Conservation (phyloP, 2,797 vertebrate species). For the Intellagama lesueurii region DNA sequence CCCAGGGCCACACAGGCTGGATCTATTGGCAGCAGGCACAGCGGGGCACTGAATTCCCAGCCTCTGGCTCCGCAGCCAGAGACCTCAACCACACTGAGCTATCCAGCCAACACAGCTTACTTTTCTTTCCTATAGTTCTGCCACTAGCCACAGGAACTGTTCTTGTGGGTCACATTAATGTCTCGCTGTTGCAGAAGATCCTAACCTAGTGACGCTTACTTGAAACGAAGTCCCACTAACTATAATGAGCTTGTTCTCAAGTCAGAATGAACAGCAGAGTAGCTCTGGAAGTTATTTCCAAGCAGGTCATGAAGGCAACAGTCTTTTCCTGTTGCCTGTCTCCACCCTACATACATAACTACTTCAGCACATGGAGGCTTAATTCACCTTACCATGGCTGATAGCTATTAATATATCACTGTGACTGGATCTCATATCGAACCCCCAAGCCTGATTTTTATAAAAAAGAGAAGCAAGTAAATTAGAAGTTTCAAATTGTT, state of each 20-base stretch:
- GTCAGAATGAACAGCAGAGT: not conserved
- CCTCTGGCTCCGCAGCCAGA: too few species aligned
- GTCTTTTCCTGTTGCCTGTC: not conserved
- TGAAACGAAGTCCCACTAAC: not conserved
- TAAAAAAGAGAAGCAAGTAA: rapidly evolving
- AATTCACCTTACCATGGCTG: too few species aligned
- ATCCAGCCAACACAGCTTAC: too few species aligned
- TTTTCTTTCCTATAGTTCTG: not conserved
- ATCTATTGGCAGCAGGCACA: too few species aligned
- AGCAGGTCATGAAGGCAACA: not conserved
- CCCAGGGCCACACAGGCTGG: too few species aligned
- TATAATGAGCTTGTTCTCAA: not conserved
- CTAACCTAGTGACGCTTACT: too few species aligned
- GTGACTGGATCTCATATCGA: not conserved
- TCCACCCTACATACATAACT: not conserved
- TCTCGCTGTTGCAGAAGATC: not conserved
- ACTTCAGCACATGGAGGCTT: not conserved
- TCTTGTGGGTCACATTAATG: not conserved
- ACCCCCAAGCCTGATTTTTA: not conserved
- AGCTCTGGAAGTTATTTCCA: not conserved
- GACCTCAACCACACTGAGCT: too few species aligned
- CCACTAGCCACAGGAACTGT: not conserved
- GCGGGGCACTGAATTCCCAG: too few species aligned
- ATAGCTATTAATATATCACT: not conserved
- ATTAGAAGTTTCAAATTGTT: too few species aligned